These are phyloP conservation scores for Musca vetustissima DNA, from an alignment of 1,140 invertebrate species.

Conservation along the genomic window DNA sequence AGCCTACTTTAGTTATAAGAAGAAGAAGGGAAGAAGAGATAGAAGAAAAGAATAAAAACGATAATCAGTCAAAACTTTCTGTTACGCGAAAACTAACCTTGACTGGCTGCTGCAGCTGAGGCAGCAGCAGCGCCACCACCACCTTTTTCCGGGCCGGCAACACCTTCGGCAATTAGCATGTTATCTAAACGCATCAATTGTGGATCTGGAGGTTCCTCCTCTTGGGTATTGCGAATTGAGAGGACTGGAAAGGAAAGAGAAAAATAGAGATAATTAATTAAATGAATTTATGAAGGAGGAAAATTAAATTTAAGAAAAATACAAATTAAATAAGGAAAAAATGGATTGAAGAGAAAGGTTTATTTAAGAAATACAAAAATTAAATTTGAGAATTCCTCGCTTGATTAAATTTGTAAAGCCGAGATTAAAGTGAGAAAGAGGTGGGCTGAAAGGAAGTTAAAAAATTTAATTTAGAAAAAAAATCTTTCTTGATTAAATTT, in stretches of 20 bases:
- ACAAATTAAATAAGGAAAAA: too few relatives aligned
- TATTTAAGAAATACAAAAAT: background rate
- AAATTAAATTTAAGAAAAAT: background rate
- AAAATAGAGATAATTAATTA: background rate
- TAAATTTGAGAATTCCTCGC: too few relatives aligned
- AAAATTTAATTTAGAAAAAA: too few relatives aligned
- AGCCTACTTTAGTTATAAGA: slow-evolving; percentile 27
- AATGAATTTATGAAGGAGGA: background rate
- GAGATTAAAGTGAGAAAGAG: too few relatives aligned
- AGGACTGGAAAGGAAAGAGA: slow-evolving; percentile 71
- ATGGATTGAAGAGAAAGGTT: too few relatives aligned
- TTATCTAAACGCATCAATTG: slow-evolving; percentile 99
- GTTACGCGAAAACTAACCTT: slow-evolving; percentile 57
- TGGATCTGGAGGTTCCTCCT: slow-evolving; percentile 98
- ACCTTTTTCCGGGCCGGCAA: slow-evolving; percentile 96
- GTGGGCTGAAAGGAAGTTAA: too few relatives aligned
- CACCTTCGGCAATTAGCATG: slow-evolving; percentile 99
- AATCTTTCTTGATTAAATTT: too few relatives aligned
- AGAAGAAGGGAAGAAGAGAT: background rate
- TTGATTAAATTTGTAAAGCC: too few relatives aligned
- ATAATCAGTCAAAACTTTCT: background rate
- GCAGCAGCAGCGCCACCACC: slow-evolving; percentile 89
- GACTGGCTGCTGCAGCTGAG: slow-evolving; percentile 85
- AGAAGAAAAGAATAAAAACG: background rate
- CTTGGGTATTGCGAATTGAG: slow-evolving; percentile 93